Base-by-base conservation (phyloP, 2,888 invertebrate genomes). In the Iselma pallidipennis region DNA sequence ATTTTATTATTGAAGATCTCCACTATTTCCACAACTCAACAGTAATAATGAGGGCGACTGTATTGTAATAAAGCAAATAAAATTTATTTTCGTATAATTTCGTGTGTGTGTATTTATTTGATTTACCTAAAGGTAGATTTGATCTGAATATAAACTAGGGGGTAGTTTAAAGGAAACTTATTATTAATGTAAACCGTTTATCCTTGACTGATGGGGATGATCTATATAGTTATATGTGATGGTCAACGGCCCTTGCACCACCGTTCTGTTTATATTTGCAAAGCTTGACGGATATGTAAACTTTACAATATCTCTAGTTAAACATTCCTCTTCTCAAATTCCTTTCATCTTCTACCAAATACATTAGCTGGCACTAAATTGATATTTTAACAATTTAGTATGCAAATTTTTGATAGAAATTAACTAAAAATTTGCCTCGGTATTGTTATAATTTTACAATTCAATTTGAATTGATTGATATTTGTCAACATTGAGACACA, bases 281-380 rank as follows among this genome's bases (percentile, higher is more conserved):
- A 64, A 72, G 71, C 66, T 66, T 70, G 70, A 71, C 70, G 69
- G 69, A 68, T 71, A 72, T 70, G 71, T 65, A 70, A 72, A 70
- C 72, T 66, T 64, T 64, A 68, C 69, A 72, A 59, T n/a, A n/a
- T 66, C 64, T 68, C 67, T 66, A 62, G 64, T 60, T 65, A 68
- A 69, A 70, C 66, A 66, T 66, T 55, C 57, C 57, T 63, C 60
- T 63, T 65, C 66, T 23, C 26, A 53, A 48, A 25, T 53, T 57
- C 54, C 63, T 63, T 63, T 63, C 60, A 63, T 63, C 63, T 63
- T 56, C 50, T 29, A 5, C 33, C 4, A 6, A 16, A 16, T 16
- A 37, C 16, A 37, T 14, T 4, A 2, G 6, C 7, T 4, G 16
- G 1, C 6, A 16, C n/a, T 37, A 37, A 37, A 37, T 37, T 16